phyloP scores from a whole-genome alignment of 1,140 invertebrate species.

The Plectrocnemia conspersa region DNA sequence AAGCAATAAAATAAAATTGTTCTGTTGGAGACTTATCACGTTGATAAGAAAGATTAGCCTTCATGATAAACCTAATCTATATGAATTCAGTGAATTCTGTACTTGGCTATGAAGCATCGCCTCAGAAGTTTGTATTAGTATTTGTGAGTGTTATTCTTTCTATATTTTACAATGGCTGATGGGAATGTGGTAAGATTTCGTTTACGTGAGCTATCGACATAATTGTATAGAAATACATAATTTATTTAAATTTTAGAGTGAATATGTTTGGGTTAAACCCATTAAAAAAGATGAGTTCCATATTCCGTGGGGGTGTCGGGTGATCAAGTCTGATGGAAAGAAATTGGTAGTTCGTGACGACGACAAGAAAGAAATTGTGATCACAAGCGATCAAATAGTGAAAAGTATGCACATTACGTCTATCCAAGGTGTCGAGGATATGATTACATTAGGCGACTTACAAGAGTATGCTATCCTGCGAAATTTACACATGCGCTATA shows the following conservation, averaged over 20 bases:
- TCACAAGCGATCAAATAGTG: conserved; percentile 56
- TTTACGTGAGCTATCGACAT: too few relatives aligned
- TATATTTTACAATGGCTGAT: neutral
- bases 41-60: conserved; percentile 10
- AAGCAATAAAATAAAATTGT: too few relatives aligned
- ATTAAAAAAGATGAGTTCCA: conserved; percentile 68
- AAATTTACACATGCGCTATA: conserved; percentile 88
- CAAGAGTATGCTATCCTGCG: conserved; percentile 89
- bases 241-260: conserved; percentile 54
- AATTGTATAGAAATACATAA: neutral
- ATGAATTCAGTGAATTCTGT: too few relatives aligned
- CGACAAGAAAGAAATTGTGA: conserved; percentile 62
- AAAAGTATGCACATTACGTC: conserved; percentile 85
- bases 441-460: conserved; percentile 88
- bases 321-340: conserved; percentile 73
- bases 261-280: conserved; percentile 84
- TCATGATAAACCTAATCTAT: neutral
- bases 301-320: conserved; percentile 76
- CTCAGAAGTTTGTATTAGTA: too few relatives aligned
- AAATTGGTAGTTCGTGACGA: conserved; percentile 74
- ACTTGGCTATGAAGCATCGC: too few relatives aligned
- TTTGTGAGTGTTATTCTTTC: too few relatives aligned
- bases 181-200: too few relatives aligned
- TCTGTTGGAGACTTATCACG: too few relatives aligned
- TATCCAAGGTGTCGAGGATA: conserved; percentile 83